A percentile compares a stretch with the other conserved stretches of the same genome.
Evolutionary conservation across 2,113 vertebrate species (phyloP).

Genomic region (Heliornis fulica): DNA sequence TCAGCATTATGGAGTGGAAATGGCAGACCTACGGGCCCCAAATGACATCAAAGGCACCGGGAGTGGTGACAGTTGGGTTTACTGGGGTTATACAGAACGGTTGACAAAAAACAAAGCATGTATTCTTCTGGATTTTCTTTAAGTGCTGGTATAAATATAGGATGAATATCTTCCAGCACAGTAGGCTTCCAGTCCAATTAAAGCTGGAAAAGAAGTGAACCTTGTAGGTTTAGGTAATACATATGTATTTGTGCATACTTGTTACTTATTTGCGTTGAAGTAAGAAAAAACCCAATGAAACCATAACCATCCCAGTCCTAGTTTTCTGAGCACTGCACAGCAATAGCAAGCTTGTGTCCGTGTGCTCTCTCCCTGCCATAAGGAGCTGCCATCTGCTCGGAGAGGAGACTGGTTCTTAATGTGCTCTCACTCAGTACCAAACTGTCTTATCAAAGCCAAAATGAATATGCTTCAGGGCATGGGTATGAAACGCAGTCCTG

Average conservation of each 20-base stretch:
- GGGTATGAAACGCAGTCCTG: not conserved
- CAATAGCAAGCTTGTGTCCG: not conserved
- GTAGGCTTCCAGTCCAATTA: not conserved
- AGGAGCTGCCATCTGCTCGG: constrained; percentile 40
- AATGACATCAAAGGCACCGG: not conserved
- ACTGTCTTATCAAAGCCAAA: constrained; percentile 2
- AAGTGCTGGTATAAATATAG: not conserved
- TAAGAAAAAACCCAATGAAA: not conserved
- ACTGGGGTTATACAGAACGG: not conserved
- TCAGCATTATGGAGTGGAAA: not conserved
- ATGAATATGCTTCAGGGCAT: not conserved
- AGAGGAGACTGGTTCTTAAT: constrained; percentile 5
- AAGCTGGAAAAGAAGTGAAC: not conserved
- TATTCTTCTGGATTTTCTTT: not conserved
- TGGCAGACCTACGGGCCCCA: not conserved
- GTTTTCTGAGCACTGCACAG: not conserved
- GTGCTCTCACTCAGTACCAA: constrained; percentile 11
- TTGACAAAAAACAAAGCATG: not conserved
- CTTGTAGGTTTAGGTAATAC: not conserved
- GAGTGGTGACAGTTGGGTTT: not conserved
- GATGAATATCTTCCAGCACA: not conserved
- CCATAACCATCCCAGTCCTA: not conserved
- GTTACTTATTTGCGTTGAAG: not conserved
- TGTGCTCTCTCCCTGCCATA: constrained; percentile 28
- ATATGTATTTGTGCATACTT: not conserved